phyloP scores from a whole-genome alignment of 2,888 invertebrate species.

The Caenorhabditis angaria region DNA sequence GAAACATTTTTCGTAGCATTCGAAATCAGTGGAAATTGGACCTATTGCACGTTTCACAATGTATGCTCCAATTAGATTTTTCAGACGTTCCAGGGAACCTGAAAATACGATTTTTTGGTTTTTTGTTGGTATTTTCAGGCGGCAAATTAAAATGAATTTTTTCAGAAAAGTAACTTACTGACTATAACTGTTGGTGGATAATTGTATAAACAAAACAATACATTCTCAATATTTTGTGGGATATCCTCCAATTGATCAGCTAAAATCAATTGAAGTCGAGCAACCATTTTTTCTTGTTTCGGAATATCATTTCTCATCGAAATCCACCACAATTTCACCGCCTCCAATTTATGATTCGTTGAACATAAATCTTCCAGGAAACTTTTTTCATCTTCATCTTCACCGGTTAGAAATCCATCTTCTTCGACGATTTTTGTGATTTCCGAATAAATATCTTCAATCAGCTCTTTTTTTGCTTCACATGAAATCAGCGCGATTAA shows the following conservation, averaged over 20 bases:
- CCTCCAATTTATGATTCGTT: neutral
- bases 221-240: neutral
- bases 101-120: neutral
- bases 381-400: neutral
- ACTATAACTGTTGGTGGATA: constrained; percentile 2
- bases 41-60: constrained; percentile 19
- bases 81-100: neutral
- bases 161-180: neutral
- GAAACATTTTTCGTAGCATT: constrained; percentile 12
- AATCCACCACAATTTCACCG: constrained; percentile 25
- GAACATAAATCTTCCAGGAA: neutral
- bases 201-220: constrained; percentile 16
- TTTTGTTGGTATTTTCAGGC: neutral
- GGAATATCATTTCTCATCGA: constrained; percentile 4
- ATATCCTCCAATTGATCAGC: constrained; percentile 11
- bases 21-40: constrained; percentile 7
- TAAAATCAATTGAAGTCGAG: constrained; percentile 18
- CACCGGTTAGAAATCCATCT: neutral
- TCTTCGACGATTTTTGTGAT: neutral
- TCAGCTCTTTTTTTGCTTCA: constrained; percentile 14
- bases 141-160: neutral
- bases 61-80: constrained; percentile 16
- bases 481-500: constrained; percentile 14
- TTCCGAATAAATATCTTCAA: neutral
- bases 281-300: constrained; percentile 9